Evolutionary conservation across 1,140 invertebrate genomes (phyloP).

Genomic region (Delia radicum): DNA sequence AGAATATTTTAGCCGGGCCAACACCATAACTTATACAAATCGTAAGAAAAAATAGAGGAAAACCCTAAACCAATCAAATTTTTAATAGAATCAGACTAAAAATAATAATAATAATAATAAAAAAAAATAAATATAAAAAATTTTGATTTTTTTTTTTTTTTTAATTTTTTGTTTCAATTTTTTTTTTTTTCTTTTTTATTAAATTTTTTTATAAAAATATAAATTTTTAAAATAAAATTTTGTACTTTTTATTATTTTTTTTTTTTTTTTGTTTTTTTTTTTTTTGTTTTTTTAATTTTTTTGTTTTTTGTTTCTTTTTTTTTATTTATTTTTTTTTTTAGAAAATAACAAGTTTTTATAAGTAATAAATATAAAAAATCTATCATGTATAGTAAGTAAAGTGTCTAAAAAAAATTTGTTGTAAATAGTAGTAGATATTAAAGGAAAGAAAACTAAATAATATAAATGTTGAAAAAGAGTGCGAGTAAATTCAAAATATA

Average conservation of each 20-base stretch:
- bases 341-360: neutral
- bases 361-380: neutral
- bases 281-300: constrained; percentile 8
- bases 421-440: too few relatives aligned
- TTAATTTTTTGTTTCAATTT: constrained; percentile 5
- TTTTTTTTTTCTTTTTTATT: constrained; percentile 12
- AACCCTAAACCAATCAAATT: neutral
- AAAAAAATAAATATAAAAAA: neutral
- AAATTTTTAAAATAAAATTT: neutral
- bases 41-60: neutral
- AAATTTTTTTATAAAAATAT: neutral
- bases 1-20: too few relatives aligned
- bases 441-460: too few relatives aligned
- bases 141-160: neutral
- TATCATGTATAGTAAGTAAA: neutral
- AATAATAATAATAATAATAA: neutral
- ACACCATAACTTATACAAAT: too few relatives aligned
- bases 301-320: constrained; percentile 31
- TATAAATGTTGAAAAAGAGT: too few relatives aligned
- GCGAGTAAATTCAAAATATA: too few relatives aligned
- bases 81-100: too few relatives aligned
- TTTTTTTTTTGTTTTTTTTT: neutral
- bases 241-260: neutral
- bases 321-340: constrained; percentile 30
- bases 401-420: neutral